A percentile compares a stretch with the other conserved stretches of the same genome.
Evolutionary conservation across 2,797 vertebrate species (phyloP).

Genomic region (Helarctos malayanus): DNA sequence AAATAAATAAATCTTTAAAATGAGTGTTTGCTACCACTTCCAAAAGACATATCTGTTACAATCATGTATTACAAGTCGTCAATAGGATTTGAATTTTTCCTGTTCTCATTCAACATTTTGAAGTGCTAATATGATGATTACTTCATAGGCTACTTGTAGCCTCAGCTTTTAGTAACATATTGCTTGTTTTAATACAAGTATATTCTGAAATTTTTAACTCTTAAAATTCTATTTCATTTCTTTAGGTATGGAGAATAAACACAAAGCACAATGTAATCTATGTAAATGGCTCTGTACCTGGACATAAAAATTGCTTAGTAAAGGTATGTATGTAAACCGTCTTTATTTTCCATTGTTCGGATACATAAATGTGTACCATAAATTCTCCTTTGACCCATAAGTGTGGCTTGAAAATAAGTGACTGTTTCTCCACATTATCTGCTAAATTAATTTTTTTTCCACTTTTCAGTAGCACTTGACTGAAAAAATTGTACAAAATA

Average conservation of each 20-base stretch:
- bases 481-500: neutral
- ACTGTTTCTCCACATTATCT: neutral
- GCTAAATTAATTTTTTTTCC: neutral
- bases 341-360: neutral
- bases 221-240: conserved; percentile 19
- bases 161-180: neutral
- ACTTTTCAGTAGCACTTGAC: neutral
- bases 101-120: neutral
- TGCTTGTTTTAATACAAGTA: neutral
- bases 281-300: conserved; percentile 96
- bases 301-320: conserved; percentile 95
- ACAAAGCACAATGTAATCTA: conserved; percentile 96
- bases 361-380: neutral
- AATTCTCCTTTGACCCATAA: neutral
- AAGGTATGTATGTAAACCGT: conserved; percentile 91
- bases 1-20: neutral
- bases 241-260: conserved; percentile 97
- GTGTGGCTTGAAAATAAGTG: neutral
- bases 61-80: neutral
- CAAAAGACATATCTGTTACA: neutral
- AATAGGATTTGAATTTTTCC: neutral
- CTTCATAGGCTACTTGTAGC: neutral
- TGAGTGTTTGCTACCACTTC: neutral
- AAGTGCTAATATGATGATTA: neutral
- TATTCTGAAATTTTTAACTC: conserved; percentile 5